These are phyloP conservation scores for Agelaius tricolor DNA, from an alignment of 2,113 vertebrate species.

Conservation along the genomic window DNA sequence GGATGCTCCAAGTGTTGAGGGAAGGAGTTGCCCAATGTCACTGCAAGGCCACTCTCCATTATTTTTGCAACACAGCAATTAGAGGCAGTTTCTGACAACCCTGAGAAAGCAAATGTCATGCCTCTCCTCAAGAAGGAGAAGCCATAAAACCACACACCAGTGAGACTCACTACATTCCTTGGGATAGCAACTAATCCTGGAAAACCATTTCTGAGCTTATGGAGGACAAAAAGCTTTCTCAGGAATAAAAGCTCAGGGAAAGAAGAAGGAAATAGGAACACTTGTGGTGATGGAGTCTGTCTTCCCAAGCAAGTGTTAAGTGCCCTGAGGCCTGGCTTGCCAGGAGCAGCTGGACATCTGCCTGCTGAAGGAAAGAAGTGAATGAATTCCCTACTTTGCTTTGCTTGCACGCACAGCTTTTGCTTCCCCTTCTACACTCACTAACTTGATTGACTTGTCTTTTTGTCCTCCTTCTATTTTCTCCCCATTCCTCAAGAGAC, in stretches of 20 bases:
- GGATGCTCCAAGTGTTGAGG: not conserved
- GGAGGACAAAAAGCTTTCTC: not conserved
- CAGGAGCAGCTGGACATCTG: not conserved
- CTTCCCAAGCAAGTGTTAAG: not conserved
- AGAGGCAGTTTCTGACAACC: fast-evolving
- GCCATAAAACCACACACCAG: not conserved
- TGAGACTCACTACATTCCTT: not conserved
- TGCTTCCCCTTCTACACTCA: not conserved
- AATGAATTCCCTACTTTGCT: not conserved
- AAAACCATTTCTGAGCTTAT: not conserved
- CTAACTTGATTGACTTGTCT: not conserved
- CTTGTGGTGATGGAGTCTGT: not conserved
- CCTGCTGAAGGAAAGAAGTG: not conserved
- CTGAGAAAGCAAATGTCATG: not conserved
- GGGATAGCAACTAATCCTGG: not conserved
- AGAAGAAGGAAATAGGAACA: not conserved
- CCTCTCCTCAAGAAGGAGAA: not conserved
- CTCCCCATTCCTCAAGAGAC: not conserved
- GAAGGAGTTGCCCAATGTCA: not conserved
- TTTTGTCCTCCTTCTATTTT: not conserved
- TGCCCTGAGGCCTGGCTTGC: not conserved
- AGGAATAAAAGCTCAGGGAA: not conserved
- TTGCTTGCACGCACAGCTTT: not conserved
- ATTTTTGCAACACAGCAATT: not conserved
- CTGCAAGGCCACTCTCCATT: not conserved